Evolutionary conservation across 1,140 invertebrate species (phyloP).

Genomic region (Drosophila eugracilis): DNA sequence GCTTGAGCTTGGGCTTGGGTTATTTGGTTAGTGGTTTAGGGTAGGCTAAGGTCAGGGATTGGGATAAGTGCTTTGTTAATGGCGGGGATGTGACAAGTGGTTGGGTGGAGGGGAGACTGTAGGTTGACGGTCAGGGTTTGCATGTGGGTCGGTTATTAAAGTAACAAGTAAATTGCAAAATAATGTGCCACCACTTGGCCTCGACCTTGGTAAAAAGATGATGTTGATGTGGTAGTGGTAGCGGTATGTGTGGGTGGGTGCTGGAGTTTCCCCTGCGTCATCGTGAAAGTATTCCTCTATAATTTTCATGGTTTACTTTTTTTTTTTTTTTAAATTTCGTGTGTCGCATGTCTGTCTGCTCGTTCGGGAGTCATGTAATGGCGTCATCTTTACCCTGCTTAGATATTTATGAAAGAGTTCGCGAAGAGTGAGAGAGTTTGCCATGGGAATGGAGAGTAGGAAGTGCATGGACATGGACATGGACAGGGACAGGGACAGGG

Average conservation of each 20-base stretch:
- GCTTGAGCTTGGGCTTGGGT: neutral
- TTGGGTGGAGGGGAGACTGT: slow-evolving; percentile 5
- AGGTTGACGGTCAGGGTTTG: slow-evolving; percentile 26
- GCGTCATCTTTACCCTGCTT: slow-evolving; percentile 57
- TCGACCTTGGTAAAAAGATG: slow-evolving; percentile 42
- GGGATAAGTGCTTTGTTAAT: slow-evolving; percentile 19
- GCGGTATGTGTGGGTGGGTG: neutral
- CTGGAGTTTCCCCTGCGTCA: slow-evolving; percentile 31
- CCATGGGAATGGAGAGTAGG: neutral
- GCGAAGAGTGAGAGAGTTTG: neutral
- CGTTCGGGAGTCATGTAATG: slow-evolving; percentile 17
- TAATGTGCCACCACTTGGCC: slow-evolving; percentile 37
- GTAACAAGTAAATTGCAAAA: slow-evolving; percentile 63
- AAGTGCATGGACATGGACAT: slow-evolving; percentile 33
- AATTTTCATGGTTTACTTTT: slow-evolving; percentile 15
- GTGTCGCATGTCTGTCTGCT: slow-evolving; percentile 9
- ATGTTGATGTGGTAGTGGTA: slow-evolving; percentile 5
- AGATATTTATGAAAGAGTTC: slow-evolving; percentile 64
- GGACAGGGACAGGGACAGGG: too few relatives aligned
- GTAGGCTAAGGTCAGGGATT: slow-evolving; percentile 31
- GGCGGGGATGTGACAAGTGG: slow-evolving; percentile 6
- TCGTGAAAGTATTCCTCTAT: slow-evolving; percentile 41
- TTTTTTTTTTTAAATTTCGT: slow-evolving; percentile 10
- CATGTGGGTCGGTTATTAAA: slow-evolving; percentile 55
- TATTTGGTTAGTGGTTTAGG: slow-evolving; percentile 24